Percentiles rank a stretch among this genome's conserved stretches.
phyloP scores from a whole-genome alignment of 1,140 invertebrate species.

The Drosophila pallidifrons region DNA sequence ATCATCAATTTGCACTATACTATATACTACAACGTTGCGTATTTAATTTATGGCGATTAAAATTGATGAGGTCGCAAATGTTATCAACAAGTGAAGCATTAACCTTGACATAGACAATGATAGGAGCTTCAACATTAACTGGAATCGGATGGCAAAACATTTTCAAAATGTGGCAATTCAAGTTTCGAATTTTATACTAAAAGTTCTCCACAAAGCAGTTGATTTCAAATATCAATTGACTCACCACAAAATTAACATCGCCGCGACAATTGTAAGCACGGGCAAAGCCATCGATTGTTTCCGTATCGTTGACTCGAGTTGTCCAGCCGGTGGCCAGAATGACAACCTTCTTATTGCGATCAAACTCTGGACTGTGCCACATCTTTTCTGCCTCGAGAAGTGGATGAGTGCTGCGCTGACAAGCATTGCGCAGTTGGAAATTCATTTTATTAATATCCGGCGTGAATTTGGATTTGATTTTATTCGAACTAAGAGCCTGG shows the following conservation, averaged over 20 bases:
- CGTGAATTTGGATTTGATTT: slow-evolving; percentile 61
- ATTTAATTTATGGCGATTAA: not conserved
- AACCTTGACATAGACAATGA: not conserved
- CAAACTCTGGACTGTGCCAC: slow-evolving; percentile 69
- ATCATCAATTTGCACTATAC: not conserved
- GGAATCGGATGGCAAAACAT: not conserved
- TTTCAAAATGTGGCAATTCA: no score
- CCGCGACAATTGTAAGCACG: slow-evolving; percentile 77
- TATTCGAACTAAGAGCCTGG: slow-evolving; percentile 63
- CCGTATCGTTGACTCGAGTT: slow-evolving; percentile 70
- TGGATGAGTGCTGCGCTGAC: slow-evolving; percentile 51
- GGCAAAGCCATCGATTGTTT: slow-evolving; percentile 67
- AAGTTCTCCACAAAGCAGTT: no score
- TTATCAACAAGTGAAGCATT: not conserved
- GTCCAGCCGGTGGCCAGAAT: slow-evolving; percentile 82
- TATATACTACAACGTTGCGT: not conserved
- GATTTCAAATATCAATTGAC: slow-evolving; percentile 10
- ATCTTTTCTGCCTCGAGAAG: slow-evolving; percentile 59
- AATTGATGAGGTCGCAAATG: not conserved
- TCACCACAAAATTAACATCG: slow-evolving; percentile 81
- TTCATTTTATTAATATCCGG: slow-evolving; percentile 69
- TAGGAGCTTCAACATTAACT: not conserved
- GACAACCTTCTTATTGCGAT: slow-evolving; percentile 72
- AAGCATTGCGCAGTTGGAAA: slow-evolving; percentile 69
- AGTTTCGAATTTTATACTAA: no score